Base-by-base conservation (phyloP, 1,140 invertebrate genomes). In the Drosophila funebris region DNA sequence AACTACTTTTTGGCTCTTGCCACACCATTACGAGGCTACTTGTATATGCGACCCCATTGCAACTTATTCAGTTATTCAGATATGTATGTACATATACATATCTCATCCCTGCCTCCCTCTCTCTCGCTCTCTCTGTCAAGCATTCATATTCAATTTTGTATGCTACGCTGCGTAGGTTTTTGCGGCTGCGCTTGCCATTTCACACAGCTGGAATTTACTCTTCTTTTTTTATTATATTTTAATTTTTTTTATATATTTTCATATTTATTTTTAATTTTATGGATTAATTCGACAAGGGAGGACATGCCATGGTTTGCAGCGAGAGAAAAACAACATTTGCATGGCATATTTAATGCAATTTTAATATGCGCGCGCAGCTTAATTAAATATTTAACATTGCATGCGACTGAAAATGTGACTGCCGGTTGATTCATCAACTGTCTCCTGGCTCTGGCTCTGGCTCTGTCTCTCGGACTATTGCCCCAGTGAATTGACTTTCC, bases 341-440 rank as follows among this genome's bases (percentile, higher is more conserved):
- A 63, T 80, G 76, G 53, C 71, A 78, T 67, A 76, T 78, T 79
- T 88, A 88, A 87, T 88, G 83, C 83, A 88, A 83, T 88, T 88
- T 88, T 79, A 83, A 88, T 83, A 88, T 89, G 83, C 83, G 83
- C 83, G 83, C 83, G 83, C 83, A 87, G 78, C 83, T 88, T 83
- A 71, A 88, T 88, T 66, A 88, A 88, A 83, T 83, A 79, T 88
- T 88, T 72, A 87, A 76, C 56, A 79, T 66, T 56, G 16, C 50
- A 62, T 62, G n/a, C 58, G 41, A 73, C 62, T 43, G 48, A 18
- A 68, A 56, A 29, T 39, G 37, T 9, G 44, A 37, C 46, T 24
- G 1, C 24, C 33, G 24, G 14, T 13, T 9, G 14, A 50, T 41
- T 48, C 11, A 20, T 27, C 6, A n/a, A n/a, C n/a, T n/a, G n/a